phyloP scores from a whole-genome alignment of 2,797 vertebrate genomes.

The Siniperca scherzeri region DNA sequence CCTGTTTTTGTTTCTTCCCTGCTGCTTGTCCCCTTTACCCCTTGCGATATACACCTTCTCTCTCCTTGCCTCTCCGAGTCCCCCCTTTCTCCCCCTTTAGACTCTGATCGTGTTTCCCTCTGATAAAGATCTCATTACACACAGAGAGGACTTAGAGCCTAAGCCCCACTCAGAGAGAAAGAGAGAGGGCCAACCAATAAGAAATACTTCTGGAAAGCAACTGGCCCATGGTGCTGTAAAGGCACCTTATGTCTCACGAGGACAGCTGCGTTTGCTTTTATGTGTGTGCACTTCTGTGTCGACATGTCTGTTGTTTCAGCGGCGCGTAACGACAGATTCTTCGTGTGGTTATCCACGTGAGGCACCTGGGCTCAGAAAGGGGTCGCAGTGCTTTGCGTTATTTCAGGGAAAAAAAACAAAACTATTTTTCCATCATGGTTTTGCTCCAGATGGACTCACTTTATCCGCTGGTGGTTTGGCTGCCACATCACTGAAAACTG shows the following conservation, averaged over 20 bases:
- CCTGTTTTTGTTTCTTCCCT: conserved; percentile 69
- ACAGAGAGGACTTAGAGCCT: conserved; percentile 81
- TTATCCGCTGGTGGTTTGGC: conserved; percentile 80
- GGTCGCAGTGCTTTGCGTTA: conserved; percentile 57
- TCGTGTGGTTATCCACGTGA: conserved; percentile 72
- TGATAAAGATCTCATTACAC: conserved; percentile 88
- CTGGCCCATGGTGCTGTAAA: conserved; percentile 75
- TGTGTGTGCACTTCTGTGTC: conserved; percentile 65
- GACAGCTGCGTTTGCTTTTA: conserved; percentile 82
- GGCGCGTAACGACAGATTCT: conserved; percentile 69
- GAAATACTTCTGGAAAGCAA: conserved; percentile 78
- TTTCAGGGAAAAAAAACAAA: conserved; percentile 56
- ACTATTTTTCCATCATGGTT: conserved; percentile 71
- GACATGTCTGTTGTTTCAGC: conserved; percentile 79
- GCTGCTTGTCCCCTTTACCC: conserved; percentile 57
- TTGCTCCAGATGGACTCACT: conserved; percentile 77
- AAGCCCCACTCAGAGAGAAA: conserved; percentile 74
- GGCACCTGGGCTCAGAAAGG: conserved; percentile 75
- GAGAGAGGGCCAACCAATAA: conserved; percentile 69
- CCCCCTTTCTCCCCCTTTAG: conserved; percentile 53
- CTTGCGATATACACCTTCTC: conserved; percentile 64
- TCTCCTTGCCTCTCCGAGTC: conserved; percentile 35
- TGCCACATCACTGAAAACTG: conserved; percentile 79
- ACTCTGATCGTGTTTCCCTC: conserved; percentile 82
- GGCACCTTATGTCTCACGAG: conserved; percentile 74